Evolutionary conservation across 2,113 vertebrate genomes (phyloP), one percentile per base, ranked within the genome.

Genomic region (Phalacrocorax brasilianus): DNA sequence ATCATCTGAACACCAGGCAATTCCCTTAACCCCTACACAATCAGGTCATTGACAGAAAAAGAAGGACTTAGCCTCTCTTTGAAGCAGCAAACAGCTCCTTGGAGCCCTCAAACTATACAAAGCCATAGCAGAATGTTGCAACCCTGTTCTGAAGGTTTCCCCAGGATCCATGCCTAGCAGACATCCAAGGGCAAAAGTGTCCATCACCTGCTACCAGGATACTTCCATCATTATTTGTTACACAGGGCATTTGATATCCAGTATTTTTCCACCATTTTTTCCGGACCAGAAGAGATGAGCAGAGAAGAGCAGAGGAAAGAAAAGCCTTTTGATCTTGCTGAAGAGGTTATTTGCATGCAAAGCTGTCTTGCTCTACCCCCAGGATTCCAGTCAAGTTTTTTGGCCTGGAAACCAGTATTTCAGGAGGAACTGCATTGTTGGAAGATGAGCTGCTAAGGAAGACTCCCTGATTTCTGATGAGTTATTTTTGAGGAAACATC

Each of bases 351-450:
- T 96, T 89, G 76, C 70, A 88, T 85, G 80, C 55, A 91, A 95
- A 86, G 66, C 22, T 80, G 68, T 73, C 76, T 95, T 96, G 76
- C 73, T 96, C 82, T 95, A 68, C 28, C 10, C 72, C 75, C 81
- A 92, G 81, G 89, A 97, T 97, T 97, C 93, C 88, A 96, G 62
- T 86, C 78, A 92, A 88, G 58, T 35, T 49, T 88, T 65, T 84
- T 40, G 14, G 47, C 49, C 72, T 33, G 65, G 65, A 95, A 98
- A 98, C 98, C 91, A 89, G 98, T 97, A 97, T 97, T 98, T 97
- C 98, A 96, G 61, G 97, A 93, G 68, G 84, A 91, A 21, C 96
- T 38, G 42, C 95, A 91, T 93, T 89, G 92, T 50, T 95, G 81
- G 67, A 72, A 93, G 73, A 73, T 71, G 77, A 94, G 56, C 49